Percentiles rank a stretch among this genome's conserved stretches.
Evolutionary conservation across 1,140 invertebrate species (phyloP).

Genomic region (Rhysida immarginata): DNA sequence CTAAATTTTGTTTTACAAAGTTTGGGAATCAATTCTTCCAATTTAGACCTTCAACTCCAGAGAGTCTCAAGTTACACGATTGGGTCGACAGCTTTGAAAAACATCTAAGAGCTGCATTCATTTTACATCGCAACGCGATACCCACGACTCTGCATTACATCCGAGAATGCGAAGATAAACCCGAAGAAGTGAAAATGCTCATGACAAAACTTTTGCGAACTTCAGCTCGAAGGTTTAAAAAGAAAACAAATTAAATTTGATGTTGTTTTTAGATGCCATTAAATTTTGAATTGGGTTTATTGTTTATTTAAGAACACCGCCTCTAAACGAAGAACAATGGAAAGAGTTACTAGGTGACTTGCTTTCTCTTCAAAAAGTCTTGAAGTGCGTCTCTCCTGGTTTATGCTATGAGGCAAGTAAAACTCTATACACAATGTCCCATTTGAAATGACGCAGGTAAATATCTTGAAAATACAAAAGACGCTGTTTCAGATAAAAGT

Average conservation of each 20-base stretch:
- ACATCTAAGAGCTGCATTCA: constrained; percentile 35
- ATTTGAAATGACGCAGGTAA: no score
- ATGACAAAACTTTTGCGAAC: constrained; percentile 37
- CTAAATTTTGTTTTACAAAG: no score
- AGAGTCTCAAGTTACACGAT: constrained; percentile 27
- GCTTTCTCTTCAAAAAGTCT: constrained; percentile 40
- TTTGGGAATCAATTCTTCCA: no score
- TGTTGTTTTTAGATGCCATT: no score
- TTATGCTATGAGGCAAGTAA: constrained; percentile 38
- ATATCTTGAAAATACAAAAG: no score
- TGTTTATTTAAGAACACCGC: constrained; percentile 24
- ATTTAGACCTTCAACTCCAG: no score
- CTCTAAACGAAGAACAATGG: constrained; percentile 33
- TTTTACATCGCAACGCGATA: constrained; percentile 35
- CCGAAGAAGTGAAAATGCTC: constrained; percentile 31
- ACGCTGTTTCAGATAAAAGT: no score
- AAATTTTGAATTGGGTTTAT: no score
- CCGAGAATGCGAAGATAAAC: constrained; percentile 30
- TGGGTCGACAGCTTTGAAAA: constrained; percentile 32
- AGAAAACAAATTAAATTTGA: no score
- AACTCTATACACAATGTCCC: no score
- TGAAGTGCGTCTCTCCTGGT: constrained; percentile 28
- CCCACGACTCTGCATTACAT: constrained; percentile 33
- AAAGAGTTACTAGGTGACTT: constrained; percentile 36
- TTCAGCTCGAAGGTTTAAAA: constrained; percentile 29